A percentile compares a stretch with the other conserved stretches of the same genome.
Evolutionary conservation across 2,797 vertebrate species (phyloP).

Genomic region (Xerus rutilus): DNA sequence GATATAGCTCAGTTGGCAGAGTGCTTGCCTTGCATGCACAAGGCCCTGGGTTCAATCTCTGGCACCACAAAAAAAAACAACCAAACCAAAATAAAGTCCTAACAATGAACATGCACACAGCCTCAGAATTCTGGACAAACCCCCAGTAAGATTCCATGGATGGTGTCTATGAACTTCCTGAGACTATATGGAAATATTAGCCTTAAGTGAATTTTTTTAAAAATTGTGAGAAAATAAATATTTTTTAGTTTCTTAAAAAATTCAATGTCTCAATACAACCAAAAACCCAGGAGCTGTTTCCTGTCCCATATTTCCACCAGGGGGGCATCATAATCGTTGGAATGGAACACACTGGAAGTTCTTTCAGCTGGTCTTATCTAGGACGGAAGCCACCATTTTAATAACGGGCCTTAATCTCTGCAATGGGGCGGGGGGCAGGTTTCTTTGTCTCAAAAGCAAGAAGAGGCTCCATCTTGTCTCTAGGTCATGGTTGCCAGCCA

Average conservation of each 20-base stretch:
- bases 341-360: background rate
- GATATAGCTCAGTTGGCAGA: no score
- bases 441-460: background rate
- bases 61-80: no score
- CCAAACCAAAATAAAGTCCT: background rate
- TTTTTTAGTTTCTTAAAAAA: conserved; percentile 38
- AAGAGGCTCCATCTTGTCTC: background rate
- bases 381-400: background rate
- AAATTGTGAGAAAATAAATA: background rate
- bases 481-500: background rate
- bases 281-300: background rate
- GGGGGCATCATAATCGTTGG: background rate
- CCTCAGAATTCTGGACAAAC: background rate
- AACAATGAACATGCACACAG: background rate
- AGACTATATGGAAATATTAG: background rate
- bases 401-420: background rate
- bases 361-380: background rate
- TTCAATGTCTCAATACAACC: background rate
- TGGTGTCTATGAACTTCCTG: background rate
- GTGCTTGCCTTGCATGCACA: no score
- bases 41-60: no score
- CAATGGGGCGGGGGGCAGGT: background rate
- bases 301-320: background rate
- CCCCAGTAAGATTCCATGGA: background rate
- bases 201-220: background rate